A percentile compares a stretch with the other conserved stretches of the same genome.
phyloP scores from a whole-genome alignment of 2,888 invertebrate species.

The Pimpla rufipes region DNA sequence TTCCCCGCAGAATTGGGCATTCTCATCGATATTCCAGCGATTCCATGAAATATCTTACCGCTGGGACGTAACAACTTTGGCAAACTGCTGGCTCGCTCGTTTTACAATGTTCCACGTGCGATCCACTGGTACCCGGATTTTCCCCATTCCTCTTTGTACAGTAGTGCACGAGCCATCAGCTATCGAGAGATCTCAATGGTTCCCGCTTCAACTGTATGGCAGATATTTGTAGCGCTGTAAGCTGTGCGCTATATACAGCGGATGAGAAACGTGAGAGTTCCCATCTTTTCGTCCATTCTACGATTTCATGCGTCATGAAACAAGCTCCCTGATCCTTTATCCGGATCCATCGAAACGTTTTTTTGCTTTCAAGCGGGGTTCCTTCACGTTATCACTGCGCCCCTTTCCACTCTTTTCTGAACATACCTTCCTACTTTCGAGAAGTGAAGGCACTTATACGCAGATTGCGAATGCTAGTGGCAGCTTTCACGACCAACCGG shows the following conservation, averaged over 20 bases:
- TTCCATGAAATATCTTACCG: constrained; percentile 27
- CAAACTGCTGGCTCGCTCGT: constrained; percentile 25
- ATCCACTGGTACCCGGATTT: constrained; percentile 16
- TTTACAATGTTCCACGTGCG: constrained; percentile 3
- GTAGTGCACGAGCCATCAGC: neutral
- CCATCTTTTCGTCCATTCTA: constrained; percentile 32
- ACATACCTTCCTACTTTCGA: neutral
- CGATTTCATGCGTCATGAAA: constrained; percentile 57
- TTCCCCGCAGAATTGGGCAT: constrained; percentile 30
- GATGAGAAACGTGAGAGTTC: constrained; percentile 22
- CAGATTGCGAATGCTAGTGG: no score
- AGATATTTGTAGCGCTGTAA: neutral
- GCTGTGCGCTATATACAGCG: constrained; percentile 1
- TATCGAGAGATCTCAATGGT: constrained; percentile 28
- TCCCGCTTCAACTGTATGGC: neutral
- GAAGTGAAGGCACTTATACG: neutral
- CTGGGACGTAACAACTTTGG: constrained; percentile 24
- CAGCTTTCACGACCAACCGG: neutral
- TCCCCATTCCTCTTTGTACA: constrained; percentile 9
- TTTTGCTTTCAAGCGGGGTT: neutral
- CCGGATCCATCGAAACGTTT: constrained; percentile 22
- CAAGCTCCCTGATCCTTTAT: constrained; percentile 27
- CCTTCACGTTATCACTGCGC: neutral
- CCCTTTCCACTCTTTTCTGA: neutral
- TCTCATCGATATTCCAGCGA: constrained; percentile 45